Conservation (phyloP, 2,888 invertebrate species). For the Tanaodytes sp. region DNA sequence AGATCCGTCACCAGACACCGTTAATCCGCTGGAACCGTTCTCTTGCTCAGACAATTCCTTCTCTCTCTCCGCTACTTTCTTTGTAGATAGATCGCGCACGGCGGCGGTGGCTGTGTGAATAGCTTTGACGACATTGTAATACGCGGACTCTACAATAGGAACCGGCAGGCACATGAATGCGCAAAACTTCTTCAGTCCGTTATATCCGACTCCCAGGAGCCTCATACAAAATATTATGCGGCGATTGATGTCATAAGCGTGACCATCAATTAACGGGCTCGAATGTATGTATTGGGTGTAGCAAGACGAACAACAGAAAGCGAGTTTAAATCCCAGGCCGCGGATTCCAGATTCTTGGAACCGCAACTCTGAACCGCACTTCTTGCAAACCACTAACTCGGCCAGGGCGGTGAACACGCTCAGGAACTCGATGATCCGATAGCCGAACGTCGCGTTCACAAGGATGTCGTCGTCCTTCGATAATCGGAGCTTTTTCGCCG, state of each 20-base stretch:
- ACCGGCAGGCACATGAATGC: background rate
- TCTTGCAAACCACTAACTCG: background rate
- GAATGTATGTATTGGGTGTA: background rate
- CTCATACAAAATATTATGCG: background rate
- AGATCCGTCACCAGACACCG: no score
- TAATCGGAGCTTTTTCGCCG: conserved; percentile 5
- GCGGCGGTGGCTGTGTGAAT: no score
- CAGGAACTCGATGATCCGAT: conserved; percentile 7
- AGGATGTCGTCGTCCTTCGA: conserved; percentile 1
- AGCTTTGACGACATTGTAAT: no score
- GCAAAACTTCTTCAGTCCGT: conserved; percentile 3
- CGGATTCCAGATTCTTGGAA: background rate
- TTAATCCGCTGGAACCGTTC: no score
- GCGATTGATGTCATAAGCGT: conserved; percentile 6
- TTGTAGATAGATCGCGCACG: no score
- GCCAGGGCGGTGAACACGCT: conserved; percentile 9
- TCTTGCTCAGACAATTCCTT: no score
- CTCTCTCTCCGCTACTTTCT: no score
- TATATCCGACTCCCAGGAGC: background rate
- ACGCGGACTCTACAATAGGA: background rate
- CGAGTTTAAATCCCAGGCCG: no score
- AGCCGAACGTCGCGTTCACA: conserved; percentile 10
- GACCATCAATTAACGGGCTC: conserved; percentile 2
- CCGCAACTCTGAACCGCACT: background rate
- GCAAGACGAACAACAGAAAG: no score